phyloP scores from a whole-genome alignment of 1,140 invertebrate genomes.

The Parasteatoda tepidariorum region DNA sequence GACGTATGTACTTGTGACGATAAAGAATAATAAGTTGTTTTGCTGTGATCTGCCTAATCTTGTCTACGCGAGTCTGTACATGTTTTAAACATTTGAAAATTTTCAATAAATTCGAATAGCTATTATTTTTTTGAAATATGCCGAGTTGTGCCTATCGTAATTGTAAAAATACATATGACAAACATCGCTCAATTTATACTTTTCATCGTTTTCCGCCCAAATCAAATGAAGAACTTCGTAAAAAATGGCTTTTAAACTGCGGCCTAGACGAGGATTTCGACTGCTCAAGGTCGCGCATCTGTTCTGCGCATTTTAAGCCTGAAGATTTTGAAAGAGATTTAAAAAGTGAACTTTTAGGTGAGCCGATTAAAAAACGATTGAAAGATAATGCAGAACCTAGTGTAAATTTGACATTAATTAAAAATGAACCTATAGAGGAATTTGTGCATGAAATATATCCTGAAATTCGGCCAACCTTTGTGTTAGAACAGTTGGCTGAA shows the following conservation, averaged over 20 bases:
- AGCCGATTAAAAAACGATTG: not conserved
- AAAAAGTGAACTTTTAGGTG: not conserved
- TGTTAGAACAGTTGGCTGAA: too few relatives aligned
- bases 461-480: too few relatives aligned
- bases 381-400: not conserved
- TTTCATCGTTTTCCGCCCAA: not conserved
- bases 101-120: too few relatives aligned
- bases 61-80: too few relatives aligned
- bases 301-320: not conserved
- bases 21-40: too few relatives aligned
- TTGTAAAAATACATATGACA: not conserved
- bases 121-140: not conserved
- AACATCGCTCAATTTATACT: not conserved
- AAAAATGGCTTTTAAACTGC: not conserved
- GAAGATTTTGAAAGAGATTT: constrained; percentile 11
- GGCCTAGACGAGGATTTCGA: not conserved
- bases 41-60: too few relatives aligned
- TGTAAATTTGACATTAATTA: not conserved
- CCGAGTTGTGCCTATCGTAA: not conserved
- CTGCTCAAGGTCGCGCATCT: not conserved
- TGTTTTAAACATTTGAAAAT: too few relatives aligned
- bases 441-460: too few relatives aligned
- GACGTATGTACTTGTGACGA: too few relatives aligned
- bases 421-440: not conserved
- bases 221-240: not conserved